Conservation (phyloP, 1,140 invertebrate species). For the Xylocopa sonorina region DNA sequence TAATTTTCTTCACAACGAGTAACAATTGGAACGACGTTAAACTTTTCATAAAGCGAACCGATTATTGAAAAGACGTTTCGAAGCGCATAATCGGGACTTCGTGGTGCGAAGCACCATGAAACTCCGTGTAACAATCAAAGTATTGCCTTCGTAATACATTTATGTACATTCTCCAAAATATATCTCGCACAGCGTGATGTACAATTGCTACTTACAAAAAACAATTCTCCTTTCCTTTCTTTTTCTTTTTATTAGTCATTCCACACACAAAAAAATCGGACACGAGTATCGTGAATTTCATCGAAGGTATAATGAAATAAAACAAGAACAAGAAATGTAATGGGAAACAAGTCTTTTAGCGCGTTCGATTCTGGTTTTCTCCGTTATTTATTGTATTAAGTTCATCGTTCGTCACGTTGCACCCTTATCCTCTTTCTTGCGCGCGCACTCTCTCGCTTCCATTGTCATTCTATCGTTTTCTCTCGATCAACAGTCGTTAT, state of each 20-base stretch:
- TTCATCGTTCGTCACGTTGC: slow-evolving; percentile 58
- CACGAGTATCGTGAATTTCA: slow-evolving; percentile 22
- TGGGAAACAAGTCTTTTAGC: slow-evolving; percentile 21
- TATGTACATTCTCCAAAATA: slow-evolving; percentile 37
- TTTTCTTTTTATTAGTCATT: slow-evolving; percentile 28
- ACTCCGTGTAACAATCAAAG: not conserved
- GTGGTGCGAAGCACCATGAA: not conserved
- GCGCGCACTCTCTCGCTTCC: slow-evolving; percentile 52
- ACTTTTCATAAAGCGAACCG: not conserved
- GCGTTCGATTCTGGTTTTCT: slow-evolving; percentile 32
- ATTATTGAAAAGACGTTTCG: slow-evolving; percentile 1
- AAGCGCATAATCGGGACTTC: not conserved
- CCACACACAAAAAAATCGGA: slow-evolving; percentile 29
- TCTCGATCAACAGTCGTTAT: slow-evolving; percentile 64
- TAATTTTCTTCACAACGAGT: not conserved
- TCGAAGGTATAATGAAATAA: slow-evolving; percentile 19
- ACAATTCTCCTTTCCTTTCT: not conserved
- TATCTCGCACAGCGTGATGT: slow-evolving; percentile 14
- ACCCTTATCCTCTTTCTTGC: slow-evolving; percentile 53
- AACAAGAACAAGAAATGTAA: slow-evolving; percentile 33
- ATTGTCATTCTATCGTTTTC: slow-evolving; percentile 52
- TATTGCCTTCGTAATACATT: not conserved
- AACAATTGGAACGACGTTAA: not conserved
- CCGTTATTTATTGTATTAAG: slow-evolving; percentile 62
- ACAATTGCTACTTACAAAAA: slow-evolving; percentile 19